Conservation (phyloP, 2,888 invertebrate genomes). For the Litoditis marina region DNA sequence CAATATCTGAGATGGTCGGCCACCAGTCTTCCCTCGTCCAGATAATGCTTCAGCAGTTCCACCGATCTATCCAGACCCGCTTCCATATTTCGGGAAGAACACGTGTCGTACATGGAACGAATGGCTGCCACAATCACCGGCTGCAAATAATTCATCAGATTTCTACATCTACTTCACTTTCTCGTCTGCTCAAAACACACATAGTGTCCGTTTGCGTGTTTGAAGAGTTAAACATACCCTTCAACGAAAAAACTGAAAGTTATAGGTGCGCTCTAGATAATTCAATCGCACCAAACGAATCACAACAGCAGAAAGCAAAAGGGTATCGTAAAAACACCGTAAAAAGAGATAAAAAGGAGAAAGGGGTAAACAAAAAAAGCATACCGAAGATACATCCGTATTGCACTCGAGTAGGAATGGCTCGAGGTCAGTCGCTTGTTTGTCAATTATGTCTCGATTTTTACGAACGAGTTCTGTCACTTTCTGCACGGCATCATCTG, state of each 20-base stretch:
- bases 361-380: neutral
- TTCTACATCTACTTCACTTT: neutral
- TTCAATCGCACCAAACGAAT: too few relatives aligned
- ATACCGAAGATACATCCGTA: conserved; percentile 23
- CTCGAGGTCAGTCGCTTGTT: conserved; percentile 27
- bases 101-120: conserved; percentile 28
- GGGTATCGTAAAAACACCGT: too few relatives aligned
- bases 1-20: conserved; percentile 25
- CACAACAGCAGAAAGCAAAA: too few relatives aligned
- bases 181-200: too few relatives aligned
- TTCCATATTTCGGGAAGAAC: conserved; percentile 18
- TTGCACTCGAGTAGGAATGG: conserved; percentile 24
- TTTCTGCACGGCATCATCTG: conserved; percentile 21
- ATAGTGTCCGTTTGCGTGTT: too few relatives aligned
- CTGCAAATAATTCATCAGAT: conserved; percentile 9
- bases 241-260: too few relatives aligned
- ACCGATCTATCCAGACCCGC: conserved; percentile 26
- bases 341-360: too few relatives aligned
- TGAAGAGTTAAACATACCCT: too few relatives aligned
- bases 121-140: conserved; percentile 33
- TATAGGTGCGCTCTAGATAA: too few relatives aligned
- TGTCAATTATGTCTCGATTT: conserved; percentile 31
- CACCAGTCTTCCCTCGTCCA: conserved; percentile 20
- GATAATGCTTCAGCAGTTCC: conserved; percentile 28
- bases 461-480: conserved; percentile 27